Evolutionary conservation across 2,113 vertebrate genomes (phyloP).

Genomic region (Dromas ardeola): DNA sequence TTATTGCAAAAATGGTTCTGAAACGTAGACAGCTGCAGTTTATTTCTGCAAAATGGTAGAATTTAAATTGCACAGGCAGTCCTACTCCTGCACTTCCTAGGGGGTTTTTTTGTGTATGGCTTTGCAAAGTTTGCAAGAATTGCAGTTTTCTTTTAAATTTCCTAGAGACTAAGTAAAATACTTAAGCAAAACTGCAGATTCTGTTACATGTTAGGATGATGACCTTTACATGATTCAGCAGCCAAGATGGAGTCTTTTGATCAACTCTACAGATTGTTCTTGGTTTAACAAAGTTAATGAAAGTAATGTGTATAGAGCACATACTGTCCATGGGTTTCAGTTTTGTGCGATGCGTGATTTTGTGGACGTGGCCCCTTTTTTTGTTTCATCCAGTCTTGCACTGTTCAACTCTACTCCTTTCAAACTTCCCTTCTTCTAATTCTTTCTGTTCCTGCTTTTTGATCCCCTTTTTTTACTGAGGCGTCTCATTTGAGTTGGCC

Average conservation of each 20-base stretch:
- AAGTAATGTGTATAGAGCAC: neutral
- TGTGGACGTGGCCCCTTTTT: neutral
- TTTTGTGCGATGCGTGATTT: neutral
- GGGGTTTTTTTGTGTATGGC: neutral
- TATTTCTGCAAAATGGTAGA: neutral
- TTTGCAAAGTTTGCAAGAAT: neutral
- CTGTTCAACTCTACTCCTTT: neutral
- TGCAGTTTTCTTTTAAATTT: neutral
- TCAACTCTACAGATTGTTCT: neutral
- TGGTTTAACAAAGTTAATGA: neutral
- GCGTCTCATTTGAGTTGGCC: neutral
- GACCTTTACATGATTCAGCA: neutral
- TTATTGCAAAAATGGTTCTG: neutral
- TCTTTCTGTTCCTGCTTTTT: conserved; percentile 1
- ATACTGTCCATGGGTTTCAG: neutral
- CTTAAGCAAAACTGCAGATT: neutral
- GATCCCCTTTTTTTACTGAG: neutral
- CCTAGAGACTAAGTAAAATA: neutral
- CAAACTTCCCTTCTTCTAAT: neutral
- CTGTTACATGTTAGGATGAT: neutral
- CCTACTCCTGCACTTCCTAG: neutral
- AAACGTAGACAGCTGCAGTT: neutral
- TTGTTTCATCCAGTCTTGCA: neutral
- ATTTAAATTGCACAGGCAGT: neutral
- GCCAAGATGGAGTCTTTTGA: neutral